A percentile compares a stretch with the other conserved stretches of the same genome.
phyloP scores from a whole-genome alignment of 2,113 vertebrate genomes.

The Tenrec ecaudatus region DNA sequence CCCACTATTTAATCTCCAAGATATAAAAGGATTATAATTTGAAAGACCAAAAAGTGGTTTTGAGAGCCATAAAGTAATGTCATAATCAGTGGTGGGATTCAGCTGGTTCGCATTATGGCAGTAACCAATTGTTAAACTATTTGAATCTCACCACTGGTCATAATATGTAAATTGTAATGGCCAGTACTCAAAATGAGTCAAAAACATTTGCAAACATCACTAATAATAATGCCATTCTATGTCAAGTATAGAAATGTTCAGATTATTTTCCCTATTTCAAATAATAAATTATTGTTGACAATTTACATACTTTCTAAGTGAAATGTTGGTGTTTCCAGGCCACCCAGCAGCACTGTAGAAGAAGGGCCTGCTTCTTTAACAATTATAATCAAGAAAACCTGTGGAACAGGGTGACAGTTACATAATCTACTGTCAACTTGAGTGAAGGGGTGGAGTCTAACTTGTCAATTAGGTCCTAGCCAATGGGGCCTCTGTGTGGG shows the following conservation, averaged over 20 bases:
- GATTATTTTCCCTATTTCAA: neutral
- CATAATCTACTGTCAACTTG: too few species aligned
- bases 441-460: too few species aligned
- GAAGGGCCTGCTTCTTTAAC: neutral
- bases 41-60: neutral
- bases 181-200: conserved; percentile 6
- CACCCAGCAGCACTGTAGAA: neutral
- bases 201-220: conserved; percentile 23
- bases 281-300: neutral
- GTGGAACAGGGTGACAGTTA: neutral
- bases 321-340: neutral
- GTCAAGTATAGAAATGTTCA: neutral
- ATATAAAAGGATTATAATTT: neutral
- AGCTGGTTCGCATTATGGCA: too few species aligned
- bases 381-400: neutral
- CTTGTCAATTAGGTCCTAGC: too few species aligned
- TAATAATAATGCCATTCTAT: neutral
- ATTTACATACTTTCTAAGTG: neutral
- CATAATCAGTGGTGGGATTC: too few species aligned
- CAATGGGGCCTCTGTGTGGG: too few species aligned
- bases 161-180: conserved; percentile 6
- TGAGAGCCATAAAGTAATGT: conserved; percentile 16
- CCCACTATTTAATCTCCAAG: neutral
- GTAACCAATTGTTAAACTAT: too few species aligned
- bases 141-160: too few species aligned